Base-by-base conservation (phyloP, 1,140 invertebrate species). In the Lanistes nyassanus region DNA sequence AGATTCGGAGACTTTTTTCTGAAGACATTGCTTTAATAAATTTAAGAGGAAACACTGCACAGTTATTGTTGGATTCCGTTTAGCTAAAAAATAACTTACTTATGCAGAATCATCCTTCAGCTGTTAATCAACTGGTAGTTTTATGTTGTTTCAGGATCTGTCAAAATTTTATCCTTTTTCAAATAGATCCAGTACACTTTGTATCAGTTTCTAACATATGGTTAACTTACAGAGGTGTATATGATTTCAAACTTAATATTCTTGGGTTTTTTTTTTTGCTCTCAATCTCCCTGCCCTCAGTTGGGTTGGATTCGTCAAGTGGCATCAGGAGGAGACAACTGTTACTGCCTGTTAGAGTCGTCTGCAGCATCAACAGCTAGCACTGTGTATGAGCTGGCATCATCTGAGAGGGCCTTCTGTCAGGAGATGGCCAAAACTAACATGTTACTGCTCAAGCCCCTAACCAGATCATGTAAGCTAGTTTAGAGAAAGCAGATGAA, bases 311-410 rank as follows among this genome's bases (percentile, higher is more conserved):
- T 86, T 19, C 74, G 76, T 29, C 74, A 78, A 39, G 75, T 88
- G 21, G 83, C 86, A 65, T 82, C 86, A 66, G 87, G 87, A 11
- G 87, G 87, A 77, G 76, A 80, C 58, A 83, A 83, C 76, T 86
- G 82, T 76, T 84, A 79, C n/a, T 87, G 85, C 53, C 75, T 82
- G 68, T 76, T 85, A 60, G 74, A 79, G 74, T 69, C 79, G 56
- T 55, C 79, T 3, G 39, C 73, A 21, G 76, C 75, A 31, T 76
- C 76, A 13, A 66, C 80, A 36, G 79, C 75, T n/a, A 77, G 75
- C 34, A 68, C 80, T 21, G 34, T 85, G 60, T 83, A 83, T 84
- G 84, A 86, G 76, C 79, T 85, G 37, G 81, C 82, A 16, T 75
- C 81, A 5, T 76, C 81, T 34, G 85, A 88, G 64, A 74, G 85